Evolutionary conservation across 2,113 vertebrate species (phyloP).

Genomic region (Embiotoca jacksoni): DNA sequence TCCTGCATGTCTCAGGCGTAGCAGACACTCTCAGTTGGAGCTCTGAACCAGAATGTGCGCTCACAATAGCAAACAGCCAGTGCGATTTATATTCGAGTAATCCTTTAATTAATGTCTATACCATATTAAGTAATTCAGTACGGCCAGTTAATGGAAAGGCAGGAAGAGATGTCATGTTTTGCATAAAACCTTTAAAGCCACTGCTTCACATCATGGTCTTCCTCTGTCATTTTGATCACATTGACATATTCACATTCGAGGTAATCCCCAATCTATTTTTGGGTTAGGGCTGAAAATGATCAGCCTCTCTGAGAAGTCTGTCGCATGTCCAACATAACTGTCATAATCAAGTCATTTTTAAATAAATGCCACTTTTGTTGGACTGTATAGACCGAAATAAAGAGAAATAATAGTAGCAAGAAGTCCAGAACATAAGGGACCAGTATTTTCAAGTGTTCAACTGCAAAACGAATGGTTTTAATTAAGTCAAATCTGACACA

Average conservation of each 20-base stretch:
- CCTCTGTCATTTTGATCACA: conserved; percentile 79
- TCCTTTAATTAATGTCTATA: conserved; percentile 87
- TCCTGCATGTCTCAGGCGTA: conserved; percentile 49
- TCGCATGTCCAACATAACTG: conserved; percentile 45
- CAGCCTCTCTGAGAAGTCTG: conserved; percentile 51
- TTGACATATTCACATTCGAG: conserved; percentile 73
- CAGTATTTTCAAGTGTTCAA: too few relatives aligned
- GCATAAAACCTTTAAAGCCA: conserved; percentile 86
- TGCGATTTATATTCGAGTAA: conserved; percentile 82
- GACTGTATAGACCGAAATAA: not conserved
- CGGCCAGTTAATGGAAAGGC: conserved; percentile 81
- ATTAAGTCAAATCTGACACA: too few relatives aligned
- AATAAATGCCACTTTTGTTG: conserved; percentile 25
- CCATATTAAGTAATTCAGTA: conserved; percentile 84
- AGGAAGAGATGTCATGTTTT: conserved; percentile 79
- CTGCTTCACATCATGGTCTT: conserved; percentile 65
- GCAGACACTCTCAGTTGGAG: conserved; percentile 53
- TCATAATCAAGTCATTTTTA: conserved; percentile 49
- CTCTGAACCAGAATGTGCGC: conserved; percentile 68
- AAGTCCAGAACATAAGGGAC: not conserved
- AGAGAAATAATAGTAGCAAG: not conserved
- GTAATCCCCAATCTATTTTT: conserved; percentile 83
- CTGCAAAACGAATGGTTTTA: too few relatives aligned
- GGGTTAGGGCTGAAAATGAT: conserved; percentile 62
- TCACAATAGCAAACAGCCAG: conserved; percentile 80